These are phyloP conservation scores for Adelges cooleyi DNA, from an alignment of 1,140 invertebrate genomes.

Conservation along the genomic window DNA sequence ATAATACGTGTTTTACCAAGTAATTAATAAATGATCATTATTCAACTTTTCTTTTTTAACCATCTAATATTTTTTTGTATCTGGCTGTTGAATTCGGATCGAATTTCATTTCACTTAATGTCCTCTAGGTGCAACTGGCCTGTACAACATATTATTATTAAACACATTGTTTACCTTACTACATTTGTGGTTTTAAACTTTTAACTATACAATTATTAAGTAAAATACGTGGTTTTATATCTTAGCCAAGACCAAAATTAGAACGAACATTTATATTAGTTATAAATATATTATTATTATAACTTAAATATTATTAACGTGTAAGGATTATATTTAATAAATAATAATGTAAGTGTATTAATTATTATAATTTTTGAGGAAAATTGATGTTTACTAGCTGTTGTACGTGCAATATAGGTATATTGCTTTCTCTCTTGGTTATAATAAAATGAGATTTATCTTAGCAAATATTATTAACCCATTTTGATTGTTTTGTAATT, in stretches of 20 bases:
- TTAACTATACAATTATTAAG: slow-evolving; percentile 12
- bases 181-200: slow-evolving; percentile 18
- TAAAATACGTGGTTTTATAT: slow-evolving; percentile 17
- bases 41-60: slow-evolving; percentile 22
- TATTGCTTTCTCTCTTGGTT: slow-evolving; percentile 27
- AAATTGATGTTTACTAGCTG: slow-evolving; percentile 24
- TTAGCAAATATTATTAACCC: slow-evolving; percentile 28
- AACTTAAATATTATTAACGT: slow-evolving; percentile 22
- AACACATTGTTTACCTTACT: slow-evolving; percentile 8
- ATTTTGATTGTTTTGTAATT: slow-evolving; percentile 29
- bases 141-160: not conserved
- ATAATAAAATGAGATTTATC: slow-evolving; percentile 24
- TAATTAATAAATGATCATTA: slow-evolving; percentile 22
- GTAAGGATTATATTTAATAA: slow-evolving; percentile 21
- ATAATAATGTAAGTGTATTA: slow-evolving; percentile 7
- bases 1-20: slow-evolving; percentile 19
- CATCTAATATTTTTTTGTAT: slow-evolving; percentile 24
- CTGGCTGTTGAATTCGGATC: slow-evolving; percentile 24
- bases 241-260: slow-evolving; percentile 16
- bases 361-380: slow-evolving; percentile 24
- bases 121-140: not conserved
- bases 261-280: not conserved
- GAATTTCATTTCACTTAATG: slow-evolving; percentile 22
- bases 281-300: slow-evolving; percentile 5
- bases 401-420: slow-evolving; percentile 28